Conservation (phyloP, 2,888 invertebrate genomes). For the Lacanobia wlatinum region DNA sequence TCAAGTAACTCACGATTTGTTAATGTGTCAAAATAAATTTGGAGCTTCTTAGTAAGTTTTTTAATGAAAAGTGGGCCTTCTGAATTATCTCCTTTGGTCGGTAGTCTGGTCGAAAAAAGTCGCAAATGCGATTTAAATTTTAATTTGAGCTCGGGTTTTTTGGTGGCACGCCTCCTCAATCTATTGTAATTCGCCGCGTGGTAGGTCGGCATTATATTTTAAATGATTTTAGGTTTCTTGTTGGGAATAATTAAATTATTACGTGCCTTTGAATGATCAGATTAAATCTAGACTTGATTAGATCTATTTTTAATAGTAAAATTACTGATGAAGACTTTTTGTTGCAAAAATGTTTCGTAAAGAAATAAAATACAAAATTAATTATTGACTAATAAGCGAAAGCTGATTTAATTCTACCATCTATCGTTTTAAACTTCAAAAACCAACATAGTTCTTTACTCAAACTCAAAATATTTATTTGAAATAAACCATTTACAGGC, state of each 20-base stretch:
- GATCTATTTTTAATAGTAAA: slow-evolving; percentile 9
- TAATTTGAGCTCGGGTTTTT: slow-evolving; percentile 60
- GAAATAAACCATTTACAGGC: too few species aligned
- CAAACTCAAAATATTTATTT: too few species aligned
- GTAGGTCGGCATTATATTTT: slow-evolving; percentile 55
- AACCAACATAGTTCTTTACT: too few species aligned
- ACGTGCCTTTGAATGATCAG: slow-evolving; percentile 12
- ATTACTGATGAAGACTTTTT: not conserved
- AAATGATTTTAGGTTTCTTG: slow-evolving; percentile 57
- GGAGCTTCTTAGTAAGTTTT: too few species aligned
- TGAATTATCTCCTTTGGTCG: not conserved
- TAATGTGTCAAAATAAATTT: too few species aligned
- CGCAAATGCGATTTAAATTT: slow-evolving; percentile 67
- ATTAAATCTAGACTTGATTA: slow-evolving; percentile 42
- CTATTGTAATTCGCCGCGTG: slow-evolving; percentile 52
- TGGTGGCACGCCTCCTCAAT: slow-evolving; percentile 56
- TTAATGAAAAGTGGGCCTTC: too few species aligned
- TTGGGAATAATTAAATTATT: slow-evolving; percentile 55
- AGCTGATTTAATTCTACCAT: too few species aligned
- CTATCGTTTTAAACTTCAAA: too few species aligned
- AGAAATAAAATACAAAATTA: not conserved
- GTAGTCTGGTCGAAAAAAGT: slow-evolving; percentile 49
- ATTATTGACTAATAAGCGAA: not conserved
- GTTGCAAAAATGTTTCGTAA: not conserved
- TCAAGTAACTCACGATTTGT: too few species aligned